Percentiles rank a stretch among this genome's conserved stretches.
phyloP scores from a whole-genome alignment of 1,140 invertebrate genomes.

The Brachionus rubens region DNA sequence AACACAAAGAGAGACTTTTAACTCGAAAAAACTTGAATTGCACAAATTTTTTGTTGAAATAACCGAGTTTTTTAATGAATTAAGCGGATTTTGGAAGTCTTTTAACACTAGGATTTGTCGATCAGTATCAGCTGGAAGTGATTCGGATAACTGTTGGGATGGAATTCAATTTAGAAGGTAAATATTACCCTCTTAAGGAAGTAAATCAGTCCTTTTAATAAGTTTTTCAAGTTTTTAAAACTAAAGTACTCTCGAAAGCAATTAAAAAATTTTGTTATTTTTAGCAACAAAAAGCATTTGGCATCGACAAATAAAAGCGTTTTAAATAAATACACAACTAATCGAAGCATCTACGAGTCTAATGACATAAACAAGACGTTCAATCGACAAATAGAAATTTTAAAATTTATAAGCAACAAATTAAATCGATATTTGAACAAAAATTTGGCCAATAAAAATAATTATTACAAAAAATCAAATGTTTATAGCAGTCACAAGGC shows the following conservation, averaged over 20 bases:
- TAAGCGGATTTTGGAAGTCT: conserved; percentile 11
- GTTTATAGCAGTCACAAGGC: no score
- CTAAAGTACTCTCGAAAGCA: no score
- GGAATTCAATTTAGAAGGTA: conserved; percentile 8
- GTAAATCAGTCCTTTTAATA: no score
- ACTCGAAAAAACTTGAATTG: neutral
- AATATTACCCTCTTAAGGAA: no score
- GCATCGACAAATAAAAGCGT: neutral
- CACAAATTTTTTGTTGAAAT: conserved; percentile 31
- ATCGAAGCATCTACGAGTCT: no score
- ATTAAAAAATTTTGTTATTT: no score
- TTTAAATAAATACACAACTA: neutral
- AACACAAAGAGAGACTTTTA: neutral
- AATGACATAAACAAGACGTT: neutral
- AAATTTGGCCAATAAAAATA: neutral
- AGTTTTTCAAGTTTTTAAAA: no score
- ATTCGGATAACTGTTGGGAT: neutral
- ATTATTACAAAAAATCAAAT: no score
- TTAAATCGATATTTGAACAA: neutral
- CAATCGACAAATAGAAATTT: neutral
- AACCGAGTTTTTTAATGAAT: neutral
- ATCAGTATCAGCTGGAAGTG: neutral
- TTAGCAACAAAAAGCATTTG: no score
- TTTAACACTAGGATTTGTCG: neutral
- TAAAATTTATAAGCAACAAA: neutral